phyloP scores from a whole-genome alignment of 2,113 vertebrate species.

The Pungitius pungitius region DNA sequence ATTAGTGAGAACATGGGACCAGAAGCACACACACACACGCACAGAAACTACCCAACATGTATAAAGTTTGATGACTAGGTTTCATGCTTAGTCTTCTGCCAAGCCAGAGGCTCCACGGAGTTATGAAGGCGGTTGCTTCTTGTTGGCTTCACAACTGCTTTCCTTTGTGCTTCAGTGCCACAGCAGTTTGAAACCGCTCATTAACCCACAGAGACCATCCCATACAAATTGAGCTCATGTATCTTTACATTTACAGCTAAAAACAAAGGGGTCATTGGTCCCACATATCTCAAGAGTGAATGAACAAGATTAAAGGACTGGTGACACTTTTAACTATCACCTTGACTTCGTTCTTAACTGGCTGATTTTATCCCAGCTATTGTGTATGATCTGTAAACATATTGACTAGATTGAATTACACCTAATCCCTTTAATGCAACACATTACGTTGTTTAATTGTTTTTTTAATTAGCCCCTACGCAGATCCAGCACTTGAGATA shows the following conservation, averaged over 20 bases:
- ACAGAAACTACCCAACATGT: conserved; percentile 30
- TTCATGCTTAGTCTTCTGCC: conserved; percentile 47
- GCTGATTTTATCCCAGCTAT: not conserved
- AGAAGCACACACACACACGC: conserved; percentile 42
- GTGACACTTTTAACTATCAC: conserved; percentile 70
- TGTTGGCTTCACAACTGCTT: conserved; percentile 40
- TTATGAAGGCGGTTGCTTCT: conserved; percentile 33
- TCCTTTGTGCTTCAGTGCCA: conserved; percentile 40
- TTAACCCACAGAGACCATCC: conserved; percentile 26
- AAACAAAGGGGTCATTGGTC: conserved; percentile 23
- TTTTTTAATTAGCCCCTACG: conserved; percentile 87
- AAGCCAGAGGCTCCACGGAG: conserved; percentile 53
- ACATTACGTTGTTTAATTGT: conserved; percentile 82
- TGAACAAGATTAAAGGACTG: conserved; percentile 34
- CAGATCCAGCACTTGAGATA: conserved; percentile 85
- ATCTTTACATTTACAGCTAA: conserved; percentile 8
- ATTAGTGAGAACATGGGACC: conserved; percentile 49
- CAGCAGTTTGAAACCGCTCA: conserved; percentile 41
- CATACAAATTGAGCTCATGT: not conserved
- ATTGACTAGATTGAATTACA: conserved; percentile 93
- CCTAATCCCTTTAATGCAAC: conserved; percentile 90
- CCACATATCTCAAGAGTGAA: conserved; percentile 42
- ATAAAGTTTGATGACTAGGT: conserved; percentile 41
- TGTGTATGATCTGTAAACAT: conserved; percentile 76
- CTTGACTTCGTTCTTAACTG: conserved; percentile 72